phyloP scores from a whole-genome alignment of 2,113 vertebrate genomes.

The Sander vitreus region DNA sequence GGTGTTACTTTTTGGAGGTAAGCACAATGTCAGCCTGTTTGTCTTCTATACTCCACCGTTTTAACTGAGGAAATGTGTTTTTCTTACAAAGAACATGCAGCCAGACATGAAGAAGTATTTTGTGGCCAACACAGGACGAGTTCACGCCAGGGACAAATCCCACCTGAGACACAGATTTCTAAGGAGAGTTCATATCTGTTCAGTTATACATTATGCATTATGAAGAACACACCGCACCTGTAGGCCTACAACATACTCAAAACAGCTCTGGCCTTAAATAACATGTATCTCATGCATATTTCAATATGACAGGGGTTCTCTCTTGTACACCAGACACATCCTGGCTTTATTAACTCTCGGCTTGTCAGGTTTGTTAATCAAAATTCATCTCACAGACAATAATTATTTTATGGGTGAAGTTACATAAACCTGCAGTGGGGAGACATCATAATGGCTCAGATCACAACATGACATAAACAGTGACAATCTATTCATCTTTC shows the following conservation, averaged over 20 bases:
- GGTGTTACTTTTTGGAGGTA: conserved; percentile 81
- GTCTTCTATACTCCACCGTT: not conserved
- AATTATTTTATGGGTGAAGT: conserved; percentile 51
- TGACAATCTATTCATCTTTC: not conserved
- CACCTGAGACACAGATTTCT: not conserved
- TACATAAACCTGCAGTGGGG: conserved; percentile 17
- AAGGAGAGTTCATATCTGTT: conserved; percentile 10
- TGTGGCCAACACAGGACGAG: not conserved
- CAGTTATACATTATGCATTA: conserved; percentile 14
- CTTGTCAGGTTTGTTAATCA: conserved; percentile 50
- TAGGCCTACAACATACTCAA: conserved; percentile 39
- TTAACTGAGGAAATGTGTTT: not conserved
- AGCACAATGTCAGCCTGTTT: conserved; percentile 56
- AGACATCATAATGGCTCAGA: conserved; percentile 7
- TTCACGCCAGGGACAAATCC: not conserved
- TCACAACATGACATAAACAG: not conserved
- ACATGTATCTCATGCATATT: conserved; percentile 66
- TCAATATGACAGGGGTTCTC: conserved; percentile 46
- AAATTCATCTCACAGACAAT: conserved; percentile 32
- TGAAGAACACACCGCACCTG: conserved; percentile 30
- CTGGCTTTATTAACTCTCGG: conserved; percentile 39
- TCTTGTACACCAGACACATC: conserved; percentile 27
- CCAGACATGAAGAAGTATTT: not conserved
- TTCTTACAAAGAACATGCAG: not conserved
- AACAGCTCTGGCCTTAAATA: conserved; percentile 49